Percentiles rank a stretch among this genome's conserved stretches.
Conservation (phyloP, 1,140 invertebrate species). For the Archivesica marissinica region DNA sequence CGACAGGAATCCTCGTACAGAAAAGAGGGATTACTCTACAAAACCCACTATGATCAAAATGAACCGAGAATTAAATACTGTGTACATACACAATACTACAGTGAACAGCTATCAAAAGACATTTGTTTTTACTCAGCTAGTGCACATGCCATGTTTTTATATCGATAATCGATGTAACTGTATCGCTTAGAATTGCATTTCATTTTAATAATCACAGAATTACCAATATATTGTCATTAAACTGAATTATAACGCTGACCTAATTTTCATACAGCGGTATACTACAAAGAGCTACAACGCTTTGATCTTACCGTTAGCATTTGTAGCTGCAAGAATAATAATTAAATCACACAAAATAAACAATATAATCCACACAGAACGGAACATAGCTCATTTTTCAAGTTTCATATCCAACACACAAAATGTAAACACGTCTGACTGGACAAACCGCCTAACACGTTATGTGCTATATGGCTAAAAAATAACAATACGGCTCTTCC, state of each 20-base stretch:
- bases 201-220: neutral
- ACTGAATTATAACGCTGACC: slow-evolving; percentile 31
- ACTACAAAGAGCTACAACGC: slow-evolving; percentile 45
- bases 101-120: too few species aligned
- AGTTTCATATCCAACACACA: slow-evolving; percentile 53
- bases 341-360: slow-evolving; percentile 49
- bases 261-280: slow-evolving; percentile 39
- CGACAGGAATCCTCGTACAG: neutral
- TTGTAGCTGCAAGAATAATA: neutral
- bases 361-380: slow-evolving; percentile 16
- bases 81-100: too few species aligned
- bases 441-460: slow-evolving; percentile 22
- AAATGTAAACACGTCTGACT: slow-evolving; percentile 16
- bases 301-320: slow-evolving; percentile 50
- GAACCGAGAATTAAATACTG: too few species aligned
- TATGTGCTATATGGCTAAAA: slow-evolving; percentile 46
- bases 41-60: too few species aligned
- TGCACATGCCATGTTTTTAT: too few species aligned
- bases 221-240: neutral
- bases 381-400: slow-evolving; percentile 52
- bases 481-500: slow-evolving; percentile 60
- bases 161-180: too few species aligned
- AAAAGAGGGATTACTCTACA: too few species aligned
- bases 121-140: too few species aligned
- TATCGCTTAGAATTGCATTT: too few species aligned